These are phyloP conservation scores for Euphonia xanthogaster DNA, from an alignment of 2,797 vertebrate genomes.

Conservation along the genomic window DNA sequence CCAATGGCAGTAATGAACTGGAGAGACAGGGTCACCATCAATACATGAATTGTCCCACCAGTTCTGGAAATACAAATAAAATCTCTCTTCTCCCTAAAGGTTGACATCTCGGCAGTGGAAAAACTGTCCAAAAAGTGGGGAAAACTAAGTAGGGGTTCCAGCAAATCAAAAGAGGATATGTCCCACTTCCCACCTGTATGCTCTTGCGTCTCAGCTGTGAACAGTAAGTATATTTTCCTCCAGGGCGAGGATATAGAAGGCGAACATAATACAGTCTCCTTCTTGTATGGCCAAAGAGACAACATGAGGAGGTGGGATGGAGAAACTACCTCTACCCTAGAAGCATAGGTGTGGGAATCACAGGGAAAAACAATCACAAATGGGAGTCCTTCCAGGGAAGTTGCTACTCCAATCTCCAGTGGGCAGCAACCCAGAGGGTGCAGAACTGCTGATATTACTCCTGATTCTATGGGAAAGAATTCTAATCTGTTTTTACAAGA, in stretches of 20 bases:
- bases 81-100: not conserved
- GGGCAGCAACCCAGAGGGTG: no score
- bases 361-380: not conserved
- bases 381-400: not conserved
- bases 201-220: accelerated
- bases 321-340: not conserved
- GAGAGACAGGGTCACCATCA: not conserved
- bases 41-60: not conserved
- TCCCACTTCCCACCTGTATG: not conserved
- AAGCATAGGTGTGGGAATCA: not conserved
- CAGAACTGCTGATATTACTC: not conserved
- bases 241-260: not conserved
- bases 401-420: not conserved
- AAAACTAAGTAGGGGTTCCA: not conserved
- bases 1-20: not conserved
- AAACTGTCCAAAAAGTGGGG: not conserved
- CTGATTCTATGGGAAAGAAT: not conserved
- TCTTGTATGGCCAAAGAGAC: not conserved
- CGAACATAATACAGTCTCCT: not conserved
- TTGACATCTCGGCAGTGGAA: not conserved
- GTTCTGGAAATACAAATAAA: not conserved
- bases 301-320: not conserved
- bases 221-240: not conserved
- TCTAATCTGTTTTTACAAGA: not conserved
- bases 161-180: not conserved